Base-by-base conservation (phyloP, 1,140 invertebrate genomes). In the Latrodectus geometricus region DNA sequence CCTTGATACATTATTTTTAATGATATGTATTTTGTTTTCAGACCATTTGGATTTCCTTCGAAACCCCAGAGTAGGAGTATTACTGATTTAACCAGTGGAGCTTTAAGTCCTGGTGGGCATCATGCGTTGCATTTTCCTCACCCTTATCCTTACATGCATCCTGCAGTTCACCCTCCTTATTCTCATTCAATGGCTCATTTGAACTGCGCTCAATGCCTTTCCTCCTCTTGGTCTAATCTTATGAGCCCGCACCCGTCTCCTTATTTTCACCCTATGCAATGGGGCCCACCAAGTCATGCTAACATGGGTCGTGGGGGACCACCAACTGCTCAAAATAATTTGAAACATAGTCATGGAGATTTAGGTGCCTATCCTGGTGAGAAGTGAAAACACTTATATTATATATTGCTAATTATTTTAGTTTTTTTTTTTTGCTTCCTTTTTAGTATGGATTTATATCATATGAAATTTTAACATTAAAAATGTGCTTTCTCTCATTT, bases 241-340 rank as follows among this genome's bases (percentile, higher is more conserved):
- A 87, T 80, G 85, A 87, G 85, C 15, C 85, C 85, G 14, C 83
- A 86, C 35, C 83, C 83, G 0, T 86, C 83, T 23, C 83, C 83
- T n/a, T 86, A 70, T 21, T 86, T 86, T 65, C 83, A 86, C n/a
- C 83, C 83, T 8, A 86, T 86, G 83, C 83, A 74, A 7, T 86
- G 83, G 83, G 83, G 83, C 0, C 73, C 81, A 21, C 69, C 81
- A 50, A 77, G 61, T 23, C 3, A 70, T 8, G 20, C 50, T 12
- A 50, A 66, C 9, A 20, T 23, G 9, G 70, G 75, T n/a, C 49
- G 15, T 9, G 48, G 17, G 20, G 56, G 23, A 23, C 61, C 52
- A 56, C 56, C 23, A 11, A 11, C 65, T 35, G 17, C 65, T 8
- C 65, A 86, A n/a, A 65, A 66, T 14, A 23, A 65, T 72, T 48